Evolutionary conservation across 2,888 invertebrate genomes (phyloP).

Genomic region (Halictus quadricinctus): DNA sequence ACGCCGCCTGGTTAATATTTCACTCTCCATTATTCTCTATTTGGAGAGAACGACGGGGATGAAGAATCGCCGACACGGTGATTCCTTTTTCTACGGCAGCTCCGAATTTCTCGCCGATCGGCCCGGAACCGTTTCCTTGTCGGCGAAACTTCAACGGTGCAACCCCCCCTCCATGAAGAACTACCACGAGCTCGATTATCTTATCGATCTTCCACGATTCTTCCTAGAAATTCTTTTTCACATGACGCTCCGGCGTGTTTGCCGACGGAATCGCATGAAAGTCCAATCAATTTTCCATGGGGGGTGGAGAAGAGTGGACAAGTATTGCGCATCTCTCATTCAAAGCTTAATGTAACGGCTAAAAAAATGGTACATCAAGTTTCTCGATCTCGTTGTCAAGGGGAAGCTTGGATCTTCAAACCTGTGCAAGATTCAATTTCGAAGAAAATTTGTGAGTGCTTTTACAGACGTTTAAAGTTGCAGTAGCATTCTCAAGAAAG

Average conservation of each 20-base stretch:
- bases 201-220: background rate
- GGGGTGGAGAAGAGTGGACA: background rate
- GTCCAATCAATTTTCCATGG: background rate
- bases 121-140: constrained; percentile 14
- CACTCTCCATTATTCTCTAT: constrained; percentile 52
- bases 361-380: too few relatives aligned
- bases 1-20: constrained; percentile 51
- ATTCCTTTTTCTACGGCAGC: constrained; percentile 16
- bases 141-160: constrained; percentile 8
- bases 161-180: background rate
- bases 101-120: constrained; percentile 42
- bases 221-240: constrained; percentile 9
- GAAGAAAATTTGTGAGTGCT: background rate
- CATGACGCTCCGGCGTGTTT: background rate
- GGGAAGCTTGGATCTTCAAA: background rate
- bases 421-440: background rate
- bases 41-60: constrained; percentile 31
- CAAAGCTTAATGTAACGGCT: too few relatives aligned
- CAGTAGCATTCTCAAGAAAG: background rate
- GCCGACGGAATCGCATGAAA: background rate
- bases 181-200: background rate
- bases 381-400: background rate
- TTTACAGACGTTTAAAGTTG: background rate
- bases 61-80: constrained; percentile 41
- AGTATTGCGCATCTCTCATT: too few relatives aligned